Evolutionary conservation across 2,797 vertebrate species (phyloP), one percentile per base, ranked within the genome.

Genomic region (Spondyliosoma cantharus): DNA sequence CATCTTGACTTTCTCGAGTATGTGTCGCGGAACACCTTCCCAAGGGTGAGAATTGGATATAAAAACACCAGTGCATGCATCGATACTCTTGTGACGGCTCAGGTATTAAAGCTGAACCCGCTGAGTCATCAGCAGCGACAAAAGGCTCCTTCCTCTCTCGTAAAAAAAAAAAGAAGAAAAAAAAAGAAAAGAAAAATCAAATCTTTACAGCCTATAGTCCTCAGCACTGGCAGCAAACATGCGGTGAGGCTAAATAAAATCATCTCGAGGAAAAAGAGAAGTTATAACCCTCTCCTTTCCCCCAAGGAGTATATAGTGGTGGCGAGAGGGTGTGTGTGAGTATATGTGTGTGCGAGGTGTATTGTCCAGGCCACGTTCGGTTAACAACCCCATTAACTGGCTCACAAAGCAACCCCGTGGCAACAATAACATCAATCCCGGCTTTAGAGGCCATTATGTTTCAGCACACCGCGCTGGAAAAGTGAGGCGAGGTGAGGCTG

Each of bases 331-430:
- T 25, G 52, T 43, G 81, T 73, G 81, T 71, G 57, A 63, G 73
- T 37, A 37, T 37, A 2, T 59, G 61, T 66, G 74, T 59, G 82
- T 74, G 85, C 27, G 71, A 78, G 71, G 84, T 81, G 88, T 71
- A 89, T 90, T 92, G 91, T 92, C 81, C 29, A 48, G 83, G 83
- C 86, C 86, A 87, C 86, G 89, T 92, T 89, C 88, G 78, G 87
- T 93, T 93, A 93, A 93, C 89, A 91, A 92, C 91, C 87, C 91
- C 86, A 93, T 92, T 93, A 93, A 90, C 90, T 69, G 90, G 84
- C 89, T 93, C 91, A 87, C 91, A 92, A 90, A 92, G 89, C 84
- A 90, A 92, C 87, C 87, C 86, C 48, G 70, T 83, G 86, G 89
- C 90, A 86, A 90, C 71, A 81, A 93, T 90, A 89, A 88, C 90